Conservation (phyloP, 1,140 invertebrate species). For the Papilio polytes region DNA sequence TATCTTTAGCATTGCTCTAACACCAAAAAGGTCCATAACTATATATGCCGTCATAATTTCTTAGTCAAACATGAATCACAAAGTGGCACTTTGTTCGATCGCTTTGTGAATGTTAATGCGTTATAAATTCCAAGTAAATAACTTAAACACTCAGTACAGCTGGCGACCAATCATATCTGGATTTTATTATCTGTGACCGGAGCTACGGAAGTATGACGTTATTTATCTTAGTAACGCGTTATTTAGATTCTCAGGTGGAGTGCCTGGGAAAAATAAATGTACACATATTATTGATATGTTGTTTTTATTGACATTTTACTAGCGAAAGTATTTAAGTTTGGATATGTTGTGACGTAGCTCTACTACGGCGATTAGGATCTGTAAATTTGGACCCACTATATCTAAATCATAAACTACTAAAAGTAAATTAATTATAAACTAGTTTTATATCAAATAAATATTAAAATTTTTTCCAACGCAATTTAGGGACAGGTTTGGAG, state of each 20-base stretch:
- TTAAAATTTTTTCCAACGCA: too few species aligned
- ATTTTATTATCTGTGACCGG: not conserved
- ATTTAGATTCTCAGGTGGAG: not conserved
- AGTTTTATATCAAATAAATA: too few species aligned
- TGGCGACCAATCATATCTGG: not conserved
- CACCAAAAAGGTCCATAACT: not conserved
- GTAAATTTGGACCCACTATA: too few species aligned
- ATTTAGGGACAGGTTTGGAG: too few species aligned
- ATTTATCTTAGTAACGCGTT: not conserved
- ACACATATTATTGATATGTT: not conserved
- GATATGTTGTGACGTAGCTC: too few species aligned
- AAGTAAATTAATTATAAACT: too few species aligned
- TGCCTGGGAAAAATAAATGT: not conserved
- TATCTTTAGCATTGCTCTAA: not conserved
- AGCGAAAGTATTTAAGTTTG: too few species aligned
- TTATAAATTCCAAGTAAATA: slow-evolving; percentile 7
- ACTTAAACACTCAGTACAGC: not conserved
- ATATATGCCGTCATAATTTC: not conserved
- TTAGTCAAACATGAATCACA: slow-evolving; percentile 15
- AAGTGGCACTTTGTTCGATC: slow-evolving; percentile 6
- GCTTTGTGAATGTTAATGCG: not conserved
- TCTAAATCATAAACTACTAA: too few species aligned
- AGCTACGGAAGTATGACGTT: not conserved
- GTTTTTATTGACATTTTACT: not conserved
- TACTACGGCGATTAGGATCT: too few species aligned